phyloP scores from a whole-genome alignment of 2,888 invertebrate genomes.

The Dusona sp. region DNA sequence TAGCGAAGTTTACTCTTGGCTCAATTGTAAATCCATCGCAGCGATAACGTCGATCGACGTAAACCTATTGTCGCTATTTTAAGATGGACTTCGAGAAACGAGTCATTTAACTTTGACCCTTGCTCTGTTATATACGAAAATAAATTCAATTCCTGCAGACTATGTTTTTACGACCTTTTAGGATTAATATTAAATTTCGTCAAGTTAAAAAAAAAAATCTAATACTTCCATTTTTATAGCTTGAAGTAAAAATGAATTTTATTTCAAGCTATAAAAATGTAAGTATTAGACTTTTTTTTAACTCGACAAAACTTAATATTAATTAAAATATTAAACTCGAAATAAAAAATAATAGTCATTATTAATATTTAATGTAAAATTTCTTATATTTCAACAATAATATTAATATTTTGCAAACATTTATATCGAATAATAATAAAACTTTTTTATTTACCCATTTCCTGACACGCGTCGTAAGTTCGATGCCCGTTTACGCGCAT shows the following conservation, averaged over 20 bases:
- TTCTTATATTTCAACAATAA: neutral
- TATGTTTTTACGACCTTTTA: neutral
- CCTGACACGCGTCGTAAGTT: slow-evolving; percentile 79
- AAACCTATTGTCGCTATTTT: neutral
- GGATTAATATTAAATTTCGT: neutral
- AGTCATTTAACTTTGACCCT: slow-evolving; percentile 10
- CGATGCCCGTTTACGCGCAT: slow-evolving; percentile 83
- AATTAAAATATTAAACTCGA: no score
- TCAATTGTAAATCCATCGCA: slow-evolving; percentile 6
- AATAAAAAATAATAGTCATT: no score
- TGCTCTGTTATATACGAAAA: neutral
- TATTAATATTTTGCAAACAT: neutral
- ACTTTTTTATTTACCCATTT: slow-evolving; percentile 79
- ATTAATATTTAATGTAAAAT: no score
- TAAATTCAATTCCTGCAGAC: neutral
- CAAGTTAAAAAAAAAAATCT: neutral
- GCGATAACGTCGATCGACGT: slow-evolving; percentile 1
- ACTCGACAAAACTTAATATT: no score
- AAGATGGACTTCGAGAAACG: slow-evolving; percentile 5
- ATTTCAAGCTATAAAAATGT: no score
- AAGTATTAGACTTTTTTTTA: no score
- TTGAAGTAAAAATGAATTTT: neutral
- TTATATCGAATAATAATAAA: neutral
- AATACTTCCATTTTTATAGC: neutral
- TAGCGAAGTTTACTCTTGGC: neutral